Evolutionary conservation across 2,113 vertebrate species (phyloP).

Genomic region (Lophius piscatorius): DNA sequence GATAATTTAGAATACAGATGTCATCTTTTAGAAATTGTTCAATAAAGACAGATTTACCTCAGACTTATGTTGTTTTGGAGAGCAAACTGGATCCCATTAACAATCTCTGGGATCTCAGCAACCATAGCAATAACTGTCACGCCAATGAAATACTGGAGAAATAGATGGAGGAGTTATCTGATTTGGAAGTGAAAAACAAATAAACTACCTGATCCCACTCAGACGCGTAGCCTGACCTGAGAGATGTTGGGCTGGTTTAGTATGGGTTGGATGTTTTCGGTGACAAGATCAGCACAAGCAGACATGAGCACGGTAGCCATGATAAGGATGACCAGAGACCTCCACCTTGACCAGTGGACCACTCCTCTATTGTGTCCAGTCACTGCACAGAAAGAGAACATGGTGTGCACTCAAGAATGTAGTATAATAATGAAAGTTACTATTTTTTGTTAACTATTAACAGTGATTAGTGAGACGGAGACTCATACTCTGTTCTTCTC

Average conservation of each 20-base stretch:
- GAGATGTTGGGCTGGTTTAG: conserved; percentile 85
- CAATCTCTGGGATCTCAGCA: conserved; percentile 89
- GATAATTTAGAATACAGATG: background rate
- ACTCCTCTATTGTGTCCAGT: conserved; percentile 71
- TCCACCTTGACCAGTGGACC: conserved; percentile 86
- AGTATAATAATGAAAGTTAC: background rate
- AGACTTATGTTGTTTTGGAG: conserved; percentile 90
- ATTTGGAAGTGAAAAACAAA: background rate
- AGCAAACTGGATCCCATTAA: conserved; percentile 92
- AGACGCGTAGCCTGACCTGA: conserved; percentile 66
- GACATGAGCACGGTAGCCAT: conserved; percentile 87
- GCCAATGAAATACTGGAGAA: conserved; percentile 86
- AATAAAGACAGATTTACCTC: conserved; percentile 73
- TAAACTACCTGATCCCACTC: accelerated
- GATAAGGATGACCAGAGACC: conserved; percentile 85
- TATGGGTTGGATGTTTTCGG: conserved; percentile 88
- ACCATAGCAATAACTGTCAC: conserved; percentile 89
- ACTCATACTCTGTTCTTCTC: conserved; percentile 81
- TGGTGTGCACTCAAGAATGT: background rate
- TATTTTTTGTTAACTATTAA: background rate
- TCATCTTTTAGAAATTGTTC: background rate
- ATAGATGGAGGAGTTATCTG: conserved; percentile 2
- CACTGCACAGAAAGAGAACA: conserved; percentile 28
- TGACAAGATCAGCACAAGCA: conserved; percentile 86
- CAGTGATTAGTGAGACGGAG: background rate